phyloP scores from a whole-genome alignment of 2,113 vertebrate species.

The Pedionomus torquatus region DNA sequence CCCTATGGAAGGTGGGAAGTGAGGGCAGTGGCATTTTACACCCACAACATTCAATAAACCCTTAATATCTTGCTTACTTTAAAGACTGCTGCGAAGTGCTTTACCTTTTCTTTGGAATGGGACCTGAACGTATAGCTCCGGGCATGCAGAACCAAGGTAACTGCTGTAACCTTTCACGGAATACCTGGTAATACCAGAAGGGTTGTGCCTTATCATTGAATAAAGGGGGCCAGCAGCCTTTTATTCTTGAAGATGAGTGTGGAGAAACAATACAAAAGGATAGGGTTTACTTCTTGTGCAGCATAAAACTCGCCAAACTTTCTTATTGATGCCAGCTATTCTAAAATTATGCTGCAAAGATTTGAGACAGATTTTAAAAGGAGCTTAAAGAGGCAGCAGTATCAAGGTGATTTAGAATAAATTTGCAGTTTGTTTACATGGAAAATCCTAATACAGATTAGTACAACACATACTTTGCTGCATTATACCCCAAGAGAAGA shows the following conservation, averaged over 20 bases:
- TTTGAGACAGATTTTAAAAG: not conserved
- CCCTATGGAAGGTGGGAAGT: not conserved
- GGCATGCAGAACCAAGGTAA: not conserved
- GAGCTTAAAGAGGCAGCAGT: not conserved
- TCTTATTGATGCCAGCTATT: not conserved
- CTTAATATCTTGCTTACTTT: not conserved
- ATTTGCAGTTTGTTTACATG: not conserved
- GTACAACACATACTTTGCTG: not conserved
- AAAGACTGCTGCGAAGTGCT: not conserved
- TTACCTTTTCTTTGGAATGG: not conserved
- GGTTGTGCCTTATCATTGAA: not conserved
- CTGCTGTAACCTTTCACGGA: not conserved
- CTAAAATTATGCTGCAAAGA: not conserved
- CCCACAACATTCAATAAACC: not conserved
- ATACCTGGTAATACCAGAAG: not conserved
- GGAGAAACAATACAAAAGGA: not conserved
- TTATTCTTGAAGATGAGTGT: not conserved
- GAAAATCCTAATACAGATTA: not conserved
- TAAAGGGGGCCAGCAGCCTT: not conserved
- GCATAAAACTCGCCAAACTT: not conserved
- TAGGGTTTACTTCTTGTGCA: not conserved
- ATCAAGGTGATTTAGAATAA: not conserved
- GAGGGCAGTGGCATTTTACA: not conserved
- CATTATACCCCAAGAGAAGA: not conserved
- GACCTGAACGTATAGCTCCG: not conserved